phyloP scores from a whole-genome alignment of 2,888 invertebrate genomes.

The Syrista parreyssii region DNA sequence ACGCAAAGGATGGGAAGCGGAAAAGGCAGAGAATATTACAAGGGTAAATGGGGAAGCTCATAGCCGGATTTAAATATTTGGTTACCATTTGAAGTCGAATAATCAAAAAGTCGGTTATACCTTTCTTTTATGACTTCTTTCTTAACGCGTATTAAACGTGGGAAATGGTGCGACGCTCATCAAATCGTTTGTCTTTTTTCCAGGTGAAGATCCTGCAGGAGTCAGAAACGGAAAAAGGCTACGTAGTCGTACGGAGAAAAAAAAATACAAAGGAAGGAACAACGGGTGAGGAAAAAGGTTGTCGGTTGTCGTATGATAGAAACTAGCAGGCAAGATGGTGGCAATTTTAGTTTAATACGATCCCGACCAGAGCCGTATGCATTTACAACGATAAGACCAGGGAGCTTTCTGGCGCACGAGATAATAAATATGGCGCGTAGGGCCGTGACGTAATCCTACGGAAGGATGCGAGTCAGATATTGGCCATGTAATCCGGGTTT shows the following conservation, averaged over 20 bases:
- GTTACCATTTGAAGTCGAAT: not conserved
- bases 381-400: too few relatives aligned
- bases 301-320: too few relatives aligned
- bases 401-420: not conserved
- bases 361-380: not conserved
- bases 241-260: not conserved
- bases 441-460: not conserved
- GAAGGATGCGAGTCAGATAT: conserved; percentile 5
- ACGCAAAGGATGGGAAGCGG: not conserved
- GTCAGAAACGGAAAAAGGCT: not conserved
- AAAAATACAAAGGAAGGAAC: too few relatives aligned
- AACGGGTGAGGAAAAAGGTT: too few relatives aligned
- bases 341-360: not conserved
- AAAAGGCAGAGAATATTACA: not conserved
- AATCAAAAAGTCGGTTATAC: not conserved
- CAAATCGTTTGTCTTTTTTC: not conserved
- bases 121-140: not conserved
- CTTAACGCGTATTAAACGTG: not conserved
- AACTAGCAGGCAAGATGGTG: too few relatives aligned
- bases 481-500: conserved; percentile 2
- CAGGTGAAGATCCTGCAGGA: too few relatives aligned
- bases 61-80: not conserved
- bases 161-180: not conserved
- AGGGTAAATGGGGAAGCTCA: not conserved
- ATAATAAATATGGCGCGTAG: not conserved